Evolutionary conservation across 53 echinoderm and acorn worm genomes (phyloP).

Genomic region (Luidia sarsii): DNA sequence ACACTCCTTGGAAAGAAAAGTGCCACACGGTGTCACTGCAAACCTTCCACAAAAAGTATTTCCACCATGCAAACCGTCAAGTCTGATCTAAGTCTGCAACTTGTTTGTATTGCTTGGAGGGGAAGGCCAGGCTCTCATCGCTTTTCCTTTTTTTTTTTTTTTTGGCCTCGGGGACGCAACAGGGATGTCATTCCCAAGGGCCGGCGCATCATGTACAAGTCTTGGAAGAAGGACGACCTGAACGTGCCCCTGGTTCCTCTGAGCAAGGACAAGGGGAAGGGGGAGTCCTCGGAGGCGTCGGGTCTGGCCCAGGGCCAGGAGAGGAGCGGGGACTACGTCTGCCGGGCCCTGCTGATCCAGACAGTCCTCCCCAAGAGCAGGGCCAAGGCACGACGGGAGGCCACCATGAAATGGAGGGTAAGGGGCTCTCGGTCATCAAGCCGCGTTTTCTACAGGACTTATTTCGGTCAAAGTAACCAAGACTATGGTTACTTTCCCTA

Average conservation of each 20-base stretch:
- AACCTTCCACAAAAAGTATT: too few species aligned
- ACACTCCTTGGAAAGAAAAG: too few species aligned
- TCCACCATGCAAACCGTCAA: too few species aligned
- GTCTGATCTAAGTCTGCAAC: too few species aligned
- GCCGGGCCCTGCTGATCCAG: conserved; percentile 62
- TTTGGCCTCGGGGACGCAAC: neutral
- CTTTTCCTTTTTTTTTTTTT: too few species aligned
- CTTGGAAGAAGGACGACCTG: conserved; percentile 41
- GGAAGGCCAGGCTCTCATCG: too few species aligned
- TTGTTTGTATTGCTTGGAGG: too few species aligned
- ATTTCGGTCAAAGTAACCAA: too few species aligned
- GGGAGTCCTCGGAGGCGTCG: neutral
- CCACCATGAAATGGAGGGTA: conserved; percentile 80
- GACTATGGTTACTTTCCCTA: too few species aligned
- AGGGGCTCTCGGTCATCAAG: neutral
- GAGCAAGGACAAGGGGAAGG: neutral
- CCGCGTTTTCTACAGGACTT: neutral
- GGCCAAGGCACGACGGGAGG: conserved; percentile 69
- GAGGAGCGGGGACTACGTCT: conserved; percentile 19
- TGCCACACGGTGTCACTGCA: too few species aligned
- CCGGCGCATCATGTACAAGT: conserved; percentile 44
- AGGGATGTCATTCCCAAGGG: conserved; percentile 30
- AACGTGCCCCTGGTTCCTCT: conserved; percentile 39
- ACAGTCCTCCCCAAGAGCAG: conserved; percentile 72
- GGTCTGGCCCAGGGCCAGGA: neutral